These are phyloP conservation scores for Drosophila mauritiana DNA, from an alignment of 1,140 invertebrate species.

Conservation along the genomic window DNA sequence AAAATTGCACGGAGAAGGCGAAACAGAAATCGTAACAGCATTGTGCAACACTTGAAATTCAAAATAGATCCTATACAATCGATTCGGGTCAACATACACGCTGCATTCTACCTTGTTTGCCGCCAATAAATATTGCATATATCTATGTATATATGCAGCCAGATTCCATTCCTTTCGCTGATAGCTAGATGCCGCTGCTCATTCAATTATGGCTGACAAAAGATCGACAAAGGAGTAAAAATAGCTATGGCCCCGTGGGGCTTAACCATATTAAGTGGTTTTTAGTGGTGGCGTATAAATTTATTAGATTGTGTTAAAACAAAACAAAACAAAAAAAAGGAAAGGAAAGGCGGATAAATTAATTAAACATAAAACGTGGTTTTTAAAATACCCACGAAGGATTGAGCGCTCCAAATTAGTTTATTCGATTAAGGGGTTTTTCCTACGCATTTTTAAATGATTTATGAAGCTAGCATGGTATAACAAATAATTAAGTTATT, in stretches of 20 bases:
- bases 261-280: slow-evolving; percentile 14
- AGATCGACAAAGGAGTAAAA: slow-evolving; percentile 8
- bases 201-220: slow-evolving; percentile 35
- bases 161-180: slow-evolving; percentile 5
- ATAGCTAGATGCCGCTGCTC: neutral
- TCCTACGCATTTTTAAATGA: too few relatives aligned
- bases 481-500: too few relatives aligned
- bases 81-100: neutral
- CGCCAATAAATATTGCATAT: slow-evolving; percentile 17
- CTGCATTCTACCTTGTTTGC: slow-evolving; percentile 1
- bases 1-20: slow-evolving; percentile 3
- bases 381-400: neutral
- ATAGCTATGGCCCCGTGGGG: neutral
- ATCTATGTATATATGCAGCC: neutral
- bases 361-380: slow-evolving; percentile 17
- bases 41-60: slow-evolving; percentile 11
- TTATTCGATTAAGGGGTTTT: neutral
- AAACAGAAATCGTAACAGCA: neutral
- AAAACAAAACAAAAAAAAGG: neutral
- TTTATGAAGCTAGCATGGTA: too few relatives aligned
- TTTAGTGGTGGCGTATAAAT: slow-evolving; percentile 6
- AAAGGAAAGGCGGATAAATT: too few relatives aligned
- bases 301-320: neutral
- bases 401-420: neutral
- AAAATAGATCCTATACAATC: slow-evolving; percentile 6